These are phyloP conservation scores for Ptyas mucosa DNA, from an alignment of 2,113 vertebrate species.

Conservation along the genomic window DNA sequence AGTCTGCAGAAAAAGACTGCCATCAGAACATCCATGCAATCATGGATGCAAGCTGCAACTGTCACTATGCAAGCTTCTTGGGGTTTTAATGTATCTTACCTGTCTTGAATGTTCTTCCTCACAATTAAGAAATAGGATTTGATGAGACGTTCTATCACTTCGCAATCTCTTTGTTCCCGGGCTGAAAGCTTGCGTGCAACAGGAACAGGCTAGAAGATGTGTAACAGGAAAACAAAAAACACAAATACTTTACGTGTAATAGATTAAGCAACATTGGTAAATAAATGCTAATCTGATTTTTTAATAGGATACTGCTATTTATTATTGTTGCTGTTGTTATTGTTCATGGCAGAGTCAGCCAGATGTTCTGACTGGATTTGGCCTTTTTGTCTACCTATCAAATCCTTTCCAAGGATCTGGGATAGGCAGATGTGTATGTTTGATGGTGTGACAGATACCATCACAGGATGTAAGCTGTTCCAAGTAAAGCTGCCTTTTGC, in stretches of 20 bases:
- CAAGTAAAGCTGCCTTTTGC: no score
- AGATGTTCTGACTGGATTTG: no score
- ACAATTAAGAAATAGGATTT: conserved; percentile 99
- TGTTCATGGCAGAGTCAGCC: no score
- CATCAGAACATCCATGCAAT: not conserved
- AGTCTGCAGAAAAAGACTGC: not conserved
- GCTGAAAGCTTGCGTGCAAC: conserved; percentile 94
- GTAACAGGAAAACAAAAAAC: not conserved
- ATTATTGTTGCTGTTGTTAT: not conserved
- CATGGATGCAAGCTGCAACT: not conserved
- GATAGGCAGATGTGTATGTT: no score
- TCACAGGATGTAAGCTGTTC: no score
- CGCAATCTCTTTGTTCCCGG: conserved; percentile 94
- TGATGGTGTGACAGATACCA: no score
- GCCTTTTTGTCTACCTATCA: no score
- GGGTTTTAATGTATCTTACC: conserved; percentile 66
- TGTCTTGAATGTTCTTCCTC: conserved; percentile 99
- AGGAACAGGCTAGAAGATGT: conserved; percentile 84
- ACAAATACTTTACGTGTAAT: not conserved
- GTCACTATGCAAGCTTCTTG: not conserved
- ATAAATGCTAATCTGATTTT: not conserved
- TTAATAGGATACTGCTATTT: not conserved
- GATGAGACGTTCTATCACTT: conserved; percentile 97
- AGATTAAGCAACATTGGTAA: not conserved
- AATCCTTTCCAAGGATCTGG: no score